Evolutionary conservation across 2,797 vertebrate genomes (phyloP), one percentile per base, ranked within the genome.

Genomic region (Dryobates pubescens): DNA sequence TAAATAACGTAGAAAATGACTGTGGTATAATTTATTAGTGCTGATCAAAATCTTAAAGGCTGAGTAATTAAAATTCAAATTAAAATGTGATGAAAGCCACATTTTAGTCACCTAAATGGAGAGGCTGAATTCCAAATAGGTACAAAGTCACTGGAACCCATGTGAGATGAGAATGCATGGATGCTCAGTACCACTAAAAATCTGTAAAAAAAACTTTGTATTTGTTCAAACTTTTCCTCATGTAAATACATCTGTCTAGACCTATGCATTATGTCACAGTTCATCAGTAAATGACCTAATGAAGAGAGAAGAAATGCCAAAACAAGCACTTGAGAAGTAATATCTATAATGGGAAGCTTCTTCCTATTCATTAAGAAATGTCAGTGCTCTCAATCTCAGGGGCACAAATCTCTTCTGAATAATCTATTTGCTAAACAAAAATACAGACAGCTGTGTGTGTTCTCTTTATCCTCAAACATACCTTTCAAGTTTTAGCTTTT

Each of bases 31-130:
- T 95, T 93, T 94, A 94, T 92, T 92, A 95, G 86, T 61, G 61
- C 95, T 95, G 96, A 96, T 94, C 91, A 95, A 96, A 96, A 88
- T 94, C 91, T 94, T 92, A 94, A 96, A 96, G 89, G 82, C 86
- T 92, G 57, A 88, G 68, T 92, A 96, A 96, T 96, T 96, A 96
- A 93, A 96, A 96, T 92, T 92, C 74, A 95, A 93, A 96, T 95
- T 92, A 96, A 94, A 95, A 95, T 79, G 91, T 90, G 94, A 95
- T 90, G 95, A 93, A 95, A 96, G 86, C 88, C 94, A 92, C 92
- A 94, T 96, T 96, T 89, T 90, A 94, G 89, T 79, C 89, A 91
- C 58, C 17, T 91, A 93, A 95, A 92, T 57, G 82, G 86, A 84
- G 75, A 83, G 41, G 57, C 49, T 94, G 94, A 94, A 95, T 96